Base-by-base conservation (phyloP, 2,888 invertebrate genomes). In the Brachypalpus laphriformis region DNA sequence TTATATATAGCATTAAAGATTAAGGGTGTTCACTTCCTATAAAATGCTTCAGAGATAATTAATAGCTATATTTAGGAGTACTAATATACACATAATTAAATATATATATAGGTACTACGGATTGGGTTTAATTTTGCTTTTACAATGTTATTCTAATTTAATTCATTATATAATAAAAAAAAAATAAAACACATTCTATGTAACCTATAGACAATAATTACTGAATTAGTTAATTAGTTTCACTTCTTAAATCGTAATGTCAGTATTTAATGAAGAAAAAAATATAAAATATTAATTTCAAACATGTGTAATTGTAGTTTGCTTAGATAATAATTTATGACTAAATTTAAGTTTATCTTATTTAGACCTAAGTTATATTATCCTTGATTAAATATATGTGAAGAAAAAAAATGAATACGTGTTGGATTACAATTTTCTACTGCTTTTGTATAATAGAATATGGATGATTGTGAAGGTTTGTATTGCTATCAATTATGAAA, bases 201-300 rank as follows among this genome's bases (percentile, higher is more conserved):
- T 34, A 61, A 54, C 5, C 51, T 65, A 71, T 78, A 71, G 78
- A 78, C 78, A 78, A 78, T 71, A 78, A 77, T 57, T 57, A 20
- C 25, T 40, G 51, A 61, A 61, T 34, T 45, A 65, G 54, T 61
- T 51, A 49, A 59, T n/a, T n/a, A 16, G 16, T 49, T 70, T 28
- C 28, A 57, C 31, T 63, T 16, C 28, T 47, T 31, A 25, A 57
- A 57, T 7, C 5, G 9, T 37, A 11, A 57, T 59, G 54, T 74
- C 61, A 45, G 54, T 63, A 45, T 72, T 40, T 45, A 34, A 47
- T 42, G 18, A n/a, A 20, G 11, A 8, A 63, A 47, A 31, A 2
- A 7, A 3, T n/a, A 47, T 20, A 14, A 47, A 31, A 34, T 34
- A 18, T 20, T 63, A 18, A 40, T 14, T 40, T 40, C 1, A 59